Conservation (phyloP, 2,888 invertebrate species). For the Xestia rhomboidea region DNA sequence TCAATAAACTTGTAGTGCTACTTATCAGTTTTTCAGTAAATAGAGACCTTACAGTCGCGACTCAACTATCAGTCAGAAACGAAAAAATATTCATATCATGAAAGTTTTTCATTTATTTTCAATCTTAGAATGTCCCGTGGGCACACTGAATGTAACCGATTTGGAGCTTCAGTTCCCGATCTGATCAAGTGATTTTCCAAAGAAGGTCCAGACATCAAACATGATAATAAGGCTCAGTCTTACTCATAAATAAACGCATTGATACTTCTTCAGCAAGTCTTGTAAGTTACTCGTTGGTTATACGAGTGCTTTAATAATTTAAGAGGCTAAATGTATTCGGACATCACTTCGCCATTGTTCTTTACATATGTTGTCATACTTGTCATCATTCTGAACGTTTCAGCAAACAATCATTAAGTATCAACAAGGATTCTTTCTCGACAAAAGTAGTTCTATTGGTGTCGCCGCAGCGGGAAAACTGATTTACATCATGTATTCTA, state of each 20-base stretch:
- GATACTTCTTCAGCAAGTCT: background rate
- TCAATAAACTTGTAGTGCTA: background rate
- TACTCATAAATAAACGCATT: background rate
- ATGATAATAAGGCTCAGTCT: background rate
- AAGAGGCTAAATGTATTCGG: conserved; percentile 10
- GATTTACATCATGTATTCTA: background rate
- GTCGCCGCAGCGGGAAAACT: background rate
- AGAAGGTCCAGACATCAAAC: background rate
- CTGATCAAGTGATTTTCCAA: background rate
- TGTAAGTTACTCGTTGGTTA: conserved; percentile 5
- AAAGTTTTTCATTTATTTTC: background rate
- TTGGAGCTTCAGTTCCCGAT: background rate
- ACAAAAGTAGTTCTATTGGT: background rate
- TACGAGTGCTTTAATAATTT: conserved; percentile 19
- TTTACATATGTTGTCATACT: conserved; percentile 13
- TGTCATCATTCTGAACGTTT: conserved; percentile 14
- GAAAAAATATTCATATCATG: background rate
- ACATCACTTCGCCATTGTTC: conserved; percentile 33
- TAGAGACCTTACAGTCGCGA: background rate
- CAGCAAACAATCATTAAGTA: conserved; percentile 34
- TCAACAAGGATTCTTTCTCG: conserved; percentile 30
- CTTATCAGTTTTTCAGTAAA: background rate
- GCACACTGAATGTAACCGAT: background rate
- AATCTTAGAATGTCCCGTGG: no score
- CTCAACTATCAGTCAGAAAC: background rate